A percentile compares a stretch with the other conserved stretches of the same genome.
phyloP scores from a whole-genome alignment of 2,113 vertebrate species.

The Erythrocercus mccallii region DNA sequence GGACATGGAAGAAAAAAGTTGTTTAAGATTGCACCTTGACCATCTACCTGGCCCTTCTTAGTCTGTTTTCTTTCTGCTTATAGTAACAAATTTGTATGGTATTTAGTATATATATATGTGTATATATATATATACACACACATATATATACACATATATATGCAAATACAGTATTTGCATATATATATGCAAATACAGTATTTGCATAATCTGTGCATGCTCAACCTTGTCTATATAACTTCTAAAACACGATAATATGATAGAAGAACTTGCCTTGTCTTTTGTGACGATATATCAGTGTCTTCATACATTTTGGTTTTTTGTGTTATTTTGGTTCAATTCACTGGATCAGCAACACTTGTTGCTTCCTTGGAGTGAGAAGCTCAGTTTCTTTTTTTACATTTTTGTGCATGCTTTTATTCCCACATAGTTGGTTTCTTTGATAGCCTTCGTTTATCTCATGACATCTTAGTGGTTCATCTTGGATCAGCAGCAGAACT shows the following conservation, averaged over 20 bases:
- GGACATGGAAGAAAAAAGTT: background rate
- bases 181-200: background rate
- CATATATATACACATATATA: no score
- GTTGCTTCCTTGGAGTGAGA: background rate
- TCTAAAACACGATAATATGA: background rate
- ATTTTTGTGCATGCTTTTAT: background rate
- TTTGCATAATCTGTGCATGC: background rate
- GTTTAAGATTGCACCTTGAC: background rate
- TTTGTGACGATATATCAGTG: background rate
- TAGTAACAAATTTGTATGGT: background rate
- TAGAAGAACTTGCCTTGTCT: background rate
- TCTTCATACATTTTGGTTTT: background rate
- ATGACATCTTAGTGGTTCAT: background rate
- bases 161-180: no score
- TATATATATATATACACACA: no score
- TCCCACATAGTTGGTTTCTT: background rate
- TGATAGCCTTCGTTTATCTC: background rate
- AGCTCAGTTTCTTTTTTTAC: background rate
- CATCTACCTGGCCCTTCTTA: background rate
- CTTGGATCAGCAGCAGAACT: background rate
- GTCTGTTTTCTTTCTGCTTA: background rate
- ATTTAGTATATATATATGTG: no score
- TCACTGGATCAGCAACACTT: background rate
- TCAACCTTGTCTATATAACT: accelerated
- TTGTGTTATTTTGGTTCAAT: background rate